Conservation (phyloP, 1,140 invertebrate species). For the Battus philenor region DNA sequence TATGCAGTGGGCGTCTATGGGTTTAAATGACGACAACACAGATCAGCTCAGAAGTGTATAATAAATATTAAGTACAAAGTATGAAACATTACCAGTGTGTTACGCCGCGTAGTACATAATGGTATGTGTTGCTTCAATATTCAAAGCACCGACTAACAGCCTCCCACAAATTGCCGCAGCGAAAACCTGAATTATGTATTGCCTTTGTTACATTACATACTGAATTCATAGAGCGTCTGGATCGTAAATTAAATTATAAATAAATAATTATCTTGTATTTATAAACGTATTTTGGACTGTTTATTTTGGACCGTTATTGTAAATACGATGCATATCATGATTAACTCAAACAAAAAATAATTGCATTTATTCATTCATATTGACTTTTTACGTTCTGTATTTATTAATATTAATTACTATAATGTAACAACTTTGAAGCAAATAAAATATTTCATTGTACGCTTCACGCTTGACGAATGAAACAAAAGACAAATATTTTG, state of each 20-base stretch:
- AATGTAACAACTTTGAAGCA: not conserved
- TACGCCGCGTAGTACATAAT: not conserved
- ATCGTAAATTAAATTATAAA: slow-evolving; percentile 1
- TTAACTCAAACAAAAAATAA: no score
- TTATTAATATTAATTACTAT: no score
- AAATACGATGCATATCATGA: no score
- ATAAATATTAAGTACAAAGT: no score
- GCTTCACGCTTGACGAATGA: not conserved
- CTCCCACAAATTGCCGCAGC: slow-evolving; percentile 1
- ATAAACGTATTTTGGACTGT: no score
- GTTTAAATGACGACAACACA: no score
- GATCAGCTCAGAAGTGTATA: no score
- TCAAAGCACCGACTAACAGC: not conserved
- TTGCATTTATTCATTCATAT: no score
- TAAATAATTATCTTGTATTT: not conserved
- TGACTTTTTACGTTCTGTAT: no score
- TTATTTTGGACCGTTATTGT: no score
- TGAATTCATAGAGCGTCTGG: not conserved
- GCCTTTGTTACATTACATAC: slow-evolving; percentile 6
- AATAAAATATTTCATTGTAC: slow-evolving; percentile 1
- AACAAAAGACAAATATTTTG: slow-evolving; percentile 5
- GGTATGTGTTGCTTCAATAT: not conserved
- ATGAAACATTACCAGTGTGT: not conserved
- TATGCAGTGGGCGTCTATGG: no score
- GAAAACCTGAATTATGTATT: slow-evolving; percentile 2